Evolutionary conservation across 1,140 invertebrate species (phyloP).

Genomic region (Rhynchophorus ferrugineus): DNA sequence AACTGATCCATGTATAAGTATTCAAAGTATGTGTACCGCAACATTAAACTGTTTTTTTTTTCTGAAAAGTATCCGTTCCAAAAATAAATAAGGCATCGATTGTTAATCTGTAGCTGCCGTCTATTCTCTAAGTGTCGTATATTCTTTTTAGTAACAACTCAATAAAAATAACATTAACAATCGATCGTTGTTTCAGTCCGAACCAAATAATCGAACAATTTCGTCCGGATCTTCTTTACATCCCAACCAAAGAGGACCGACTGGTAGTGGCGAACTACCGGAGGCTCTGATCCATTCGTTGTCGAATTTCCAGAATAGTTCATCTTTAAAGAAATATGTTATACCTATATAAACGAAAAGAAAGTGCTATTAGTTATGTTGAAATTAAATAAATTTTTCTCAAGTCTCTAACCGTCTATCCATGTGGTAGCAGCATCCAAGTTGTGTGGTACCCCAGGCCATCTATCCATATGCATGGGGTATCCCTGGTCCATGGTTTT

Average conservation of each 20-base stretch:
- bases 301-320: conserved; percentile 57
- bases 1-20: too few relatives aligned
- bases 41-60: too few relatives aligned
- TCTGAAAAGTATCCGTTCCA: too few relatives aligned
- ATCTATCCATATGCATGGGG: conserved; percentile 57
- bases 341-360: conserved; percentile 38
- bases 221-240: conserved; percentile 39
- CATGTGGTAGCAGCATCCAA: conserved; percentile 59
- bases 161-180: neutral
- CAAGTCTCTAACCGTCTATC: conserved; percentile 54
- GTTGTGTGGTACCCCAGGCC: conserved; percentile 55
- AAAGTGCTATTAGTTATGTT: too few relatives aligned
- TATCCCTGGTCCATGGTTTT: conserved; percentile 55
- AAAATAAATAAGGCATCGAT: too few relatives aligned
- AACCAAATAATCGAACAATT: conserved; percentile 11
- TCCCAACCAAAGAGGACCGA: conserved; percentile 52
- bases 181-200: conserved; percentile 1
- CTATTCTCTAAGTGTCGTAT: too few relatives aligned
- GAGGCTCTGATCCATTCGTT: conserved; percentile 45
- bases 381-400: too few relatives aligned
- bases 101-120: too few relatives aligned
- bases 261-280: conserved; percentile 44
- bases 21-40: too few relatives aligned
- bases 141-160: too few relatives aligned
- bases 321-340: conserved; percentile 59